Conservation (phyloP, 2,797 vertebrate species). For the Alauda arvensis region DNA sequence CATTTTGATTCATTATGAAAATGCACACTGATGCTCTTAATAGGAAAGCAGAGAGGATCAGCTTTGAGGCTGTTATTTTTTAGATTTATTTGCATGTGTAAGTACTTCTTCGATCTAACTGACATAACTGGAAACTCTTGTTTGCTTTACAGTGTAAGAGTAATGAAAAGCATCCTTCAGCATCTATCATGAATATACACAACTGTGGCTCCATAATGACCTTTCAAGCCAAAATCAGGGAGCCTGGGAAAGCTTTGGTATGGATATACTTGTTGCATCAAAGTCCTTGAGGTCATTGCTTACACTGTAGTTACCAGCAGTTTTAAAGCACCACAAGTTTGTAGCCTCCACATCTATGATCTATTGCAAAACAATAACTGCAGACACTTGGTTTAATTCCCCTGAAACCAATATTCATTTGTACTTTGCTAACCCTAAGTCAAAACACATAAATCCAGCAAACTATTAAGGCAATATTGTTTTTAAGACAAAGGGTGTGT, state of each 20-base stretch:
- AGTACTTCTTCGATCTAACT: slow-evolving; percentile 3
- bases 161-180: slow-evolving; percentile 6
- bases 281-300: background rate
- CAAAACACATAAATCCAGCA: background rate
- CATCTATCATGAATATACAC: slow-evolving; percentile 3
- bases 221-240: background rate
- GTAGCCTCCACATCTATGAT: background rate
- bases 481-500: background rate
- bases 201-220: background rate
- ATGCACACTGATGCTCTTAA: background rate
- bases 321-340: background rate
- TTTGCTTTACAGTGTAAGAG: slow-evolving; percentile 17
- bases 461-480: background rate
- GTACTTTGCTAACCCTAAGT: background rate
- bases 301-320: background rate
- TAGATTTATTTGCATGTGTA: slow-evolving; percentile 10
- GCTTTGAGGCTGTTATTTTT: slow-evolving; percentile 37
- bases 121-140: slow-evolving; percentile 41
- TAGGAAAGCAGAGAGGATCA: background rate
- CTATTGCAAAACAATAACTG: background rate
- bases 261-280: background rate
- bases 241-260: slow-evolving; percentile 24
- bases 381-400: background rate
- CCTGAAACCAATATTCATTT: background rate
- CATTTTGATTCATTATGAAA: background rate